Percentiles rank a stretch among this genome's conserved stretches.
Conservation (phyloP, 2,113 vertebrate genomes). For the Zeus faber region DNA sequence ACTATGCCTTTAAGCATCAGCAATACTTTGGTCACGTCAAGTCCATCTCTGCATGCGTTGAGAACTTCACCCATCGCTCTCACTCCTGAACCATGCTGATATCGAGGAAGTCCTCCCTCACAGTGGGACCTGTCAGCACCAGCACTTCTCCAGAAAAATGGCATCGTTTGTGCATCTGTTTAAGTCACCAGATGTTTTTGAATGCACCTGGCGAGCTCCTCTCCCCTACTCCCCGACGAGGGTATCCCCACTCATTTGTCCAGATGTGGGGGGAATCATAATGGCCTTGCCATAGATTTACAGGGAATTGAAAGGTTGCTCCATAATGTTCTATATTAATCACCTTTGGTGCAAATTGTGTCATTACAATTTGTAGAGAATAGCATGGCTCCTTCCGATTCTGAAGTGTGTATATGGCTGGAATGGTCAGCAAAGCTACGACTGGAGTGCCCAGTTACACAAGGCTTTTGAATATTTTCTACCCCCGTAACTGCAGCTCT, state of each 20-base stretch:
- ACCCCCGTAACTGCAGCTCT: no score
- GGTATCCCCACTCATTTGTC: constrained; percentile 21
- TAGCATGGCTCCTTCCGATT: no score
- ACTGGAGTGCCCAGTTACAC: no score
- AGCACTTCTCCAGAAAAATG: constrained; percentile 51
- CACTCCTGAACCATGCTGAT: constrained; percentile 14
- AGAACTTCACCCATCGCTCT: constrained; percentile 22
- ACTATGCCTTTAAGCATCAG: no score
- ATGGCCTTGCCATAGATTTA: constrained; percentile 20
- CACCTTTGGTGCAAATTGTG: neutral
- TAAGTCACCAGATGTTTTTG: constrained; percentile 64
- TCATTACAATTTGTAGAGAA: no score
- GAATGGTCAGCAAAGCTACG: no score
- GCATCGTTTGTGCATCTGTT: constrained; percentile 40
- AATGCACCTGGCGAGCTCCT: constrained; percentile 47
- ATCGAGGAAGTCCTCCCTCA: constrained; percentile 27
- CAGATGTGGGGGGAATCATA: constrained; percentile 42
- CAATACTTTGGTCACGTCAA: neutral
- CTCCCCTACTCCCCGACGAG: constrained; percentile 18
- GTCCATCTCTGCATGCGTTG: neutral
- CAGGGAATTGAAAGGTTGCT: neutral
- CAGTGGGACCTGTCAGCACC: constrained; percentile 38
- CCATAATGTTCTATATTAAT: no score
- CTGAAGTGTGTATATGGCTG: no score
- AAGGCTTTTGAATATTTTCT: no score